Base-by-base conservation (phyloP, 2,797 vertebrate species). In the Trematomus bernacchii region DNA sequence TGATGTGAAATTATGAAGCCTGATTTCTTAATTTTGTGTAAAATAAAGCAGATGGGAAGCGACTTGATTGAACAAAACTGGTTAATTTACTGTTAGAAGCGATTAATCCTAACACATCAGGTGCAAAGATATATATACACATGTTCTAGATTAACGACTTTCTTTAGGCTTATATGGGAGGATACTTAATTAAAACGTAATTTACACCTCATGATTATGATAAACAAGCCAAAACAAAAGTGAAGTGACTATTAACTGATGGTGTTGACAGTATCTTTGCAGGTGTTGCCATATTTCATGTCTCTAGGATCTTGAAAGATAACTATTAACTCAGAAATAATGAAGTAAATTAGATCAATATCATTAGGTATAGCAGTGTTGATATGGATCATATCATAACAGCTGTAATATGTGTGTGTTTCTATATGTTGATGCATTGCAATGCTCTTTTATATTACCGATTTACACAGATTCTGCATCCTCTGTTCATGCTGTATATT, bases 371-470 rank as follows among this genome's bases (percentile, higher is more conserved):
- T 43, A 44, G 53, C 30, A 64, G 5, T 33, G 50, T 63, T 23
- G 69, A 66, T 61, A 71, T 33, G 3, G 23, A 9, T 57, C 6
- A 21, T 5, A 0, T 71, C 66, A 52, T 37, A 71, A 58, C 37
- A 14, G 50, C 16, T 57, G 19, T 18, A 21, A 10, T 54, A 63
- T 58, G 37, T 21, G 15, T 65, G 37, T 14, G 10, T 71, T 51
- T 66, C 1, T 19, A 18, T 69, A 21, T 73, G 72, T 43, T 54
- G 70, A 51, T 10, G n/a, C 23, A 72, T 47, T 78, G 58, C 47
- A 57, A 40, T 37, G 37, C 19, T 58, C 10, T 37, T 63, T 15
- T 63, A 40, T 44, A 66, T 83, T 12, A 77, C 63, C 80, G 52
- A 66, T 58, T 0, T 37, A 37, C 43, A 79, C 15, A 70, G 13